Evolutionary conservation across 2,797 vertebrate genomes (phyloP), one percentile per base, ranked within the genome.

Genomic region (Pipistrellus kuhlii): DNA sequence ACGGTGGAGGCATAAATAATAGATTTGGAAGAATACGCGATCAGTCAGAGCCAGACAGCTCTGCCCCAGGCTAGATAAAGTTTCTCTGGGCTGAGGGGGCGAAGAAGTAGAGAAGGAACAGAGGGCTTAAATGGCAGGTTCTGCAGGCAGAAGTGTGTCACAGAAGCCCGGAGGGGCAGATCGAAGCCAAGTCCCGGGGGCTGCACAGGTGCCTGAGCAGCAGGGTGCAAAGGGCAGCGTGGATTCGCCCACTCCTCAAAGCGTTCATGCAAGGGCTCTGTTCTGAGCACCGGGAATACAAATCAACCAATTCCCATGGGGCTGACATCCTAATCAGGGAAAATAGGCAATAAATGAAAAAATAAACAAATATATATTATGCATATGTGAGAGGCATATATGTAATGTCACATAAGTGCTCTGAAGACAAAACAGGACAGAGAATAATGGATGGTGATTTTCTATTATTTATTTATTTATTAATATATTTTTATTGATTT

Each of bases 1-100:
- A 87, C 23, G 4, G 81, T 44, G 76, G 95, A 93, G 93, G 82
- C 90, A 97, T 97, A 95, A 97, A 97, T 97, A 97, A 97, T 97
- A 97, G 97, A 97, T 97, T 97, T 97, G 88, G 97, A 88, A 94
- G 96, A 97, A 95, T 94, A 83, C 2, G 21, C 92, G 94, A 97
- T 97, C 64, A n/a, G 82, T 93, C 87, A 96, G 93, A 83, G 85
- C 44, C 93, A 94, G 96, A 88, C 89, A 93, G 87, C 93, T 80
- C 89, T 94, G 96, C 97, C 96, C 48, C 87, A 64, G 96, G 97
- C 96, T 87, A 94, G 88, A 94, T 93, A 90, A 94, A 89, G 81
- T 92, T 96, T 92, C 93, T 82, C 15, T 27, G 69, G 93, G 92
- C 82, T 8, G 57, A 82, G 93, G 84, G n/a, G 69, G 8, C 3